Evolutionary conservation across 2,888 invertebrate genomes (phyloP), one percentile per base, ranked within the genome.

Genomic region (Alviniconcha strummeri): DNA sequence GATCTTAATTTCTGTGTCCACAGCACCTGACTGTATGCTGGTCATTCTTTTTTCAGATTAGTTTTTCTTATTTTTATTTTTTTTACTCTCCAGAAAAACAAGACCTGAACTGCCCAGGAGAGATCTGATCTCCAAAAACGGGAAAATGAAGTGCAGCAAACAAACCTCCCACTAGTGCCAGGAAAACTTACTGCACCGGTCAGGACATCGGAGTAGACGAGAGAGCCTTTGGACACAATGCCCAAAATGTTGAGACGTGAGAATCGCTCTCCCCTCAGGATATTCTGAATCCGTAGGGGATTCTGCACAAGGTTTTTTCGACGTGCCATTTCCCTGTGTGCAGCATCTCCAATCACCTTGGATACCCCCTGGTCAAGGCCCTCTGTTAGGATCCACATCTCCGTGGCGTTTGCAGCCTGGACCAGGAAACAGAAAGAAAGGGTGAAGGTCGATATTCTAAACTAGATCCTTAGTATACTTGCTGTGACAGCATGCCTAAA

Each of bases 301-400:
- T 84, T 84, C 52, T 57, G 36, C 7, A 80, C 84, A 36, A 85
- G 36, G 57, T 89, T 88, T 77, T 88, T 88, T 36, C 92, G 86
- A 54, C 91, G 86, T 15, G 88, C 87, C 81, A 90, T 89, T 84
- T 93, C 93, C 81, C 91, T 91, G 8, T 88, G 86, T 4, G 92
- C 89, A 8, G 93, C 93, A 84, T 94, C 92, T 0, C 93, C 93
- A 64, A 94, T 91, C 69, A 92, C 88, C 84, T 92, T 92, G 3
- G 92, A 85, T 15, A 93, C 88, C 0, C 93, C 93, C 55, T 85
- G 87, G 86, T 93, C 92, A n/a, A 91, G 84, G 1, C 93, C 93
- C 83, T 92, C 91, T 11, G 92, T 91, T 7, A 93, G 84, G 56
- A 93, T 91, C 93, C 93, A 93, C 91, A 93, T 92, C 75, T 92